Evolutionary conservation across 2,888 invertebrate species (phyloP).

Genomic region (Thymelicus acteon): DNA sequence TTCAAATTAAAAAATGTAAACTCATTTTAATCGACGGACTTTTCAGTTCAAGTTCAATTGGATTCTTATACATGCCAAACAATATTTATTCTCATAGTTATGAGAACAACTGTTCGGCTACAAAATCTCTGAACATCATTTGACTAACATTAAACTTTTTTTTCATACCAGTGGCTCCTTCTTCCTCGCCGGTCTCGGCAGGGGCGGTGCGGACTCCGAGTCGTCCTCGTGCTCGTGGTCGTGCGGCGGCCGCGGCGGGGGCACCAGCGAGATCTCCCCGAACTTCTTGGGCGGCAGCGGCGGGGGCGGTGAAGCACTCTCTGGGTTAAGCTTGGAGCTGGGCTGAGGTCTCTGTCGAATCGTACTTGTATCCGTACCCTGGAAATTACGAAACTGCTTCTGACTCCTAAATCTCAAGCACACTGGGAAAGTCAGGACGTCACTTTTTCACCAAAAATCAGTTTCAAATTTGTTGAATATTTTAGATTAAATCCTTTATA

Average conservation of each 20-base stretch:
- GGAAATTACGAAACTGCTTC: slow-evolving; percentile 6
- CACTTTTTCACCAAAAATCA: too few relatives aligned
- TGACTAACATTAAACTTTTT: too few relatives aligned
- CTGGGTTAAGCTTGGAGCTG: slow-evolving; percentile 54
- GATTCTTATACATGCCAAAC: too few relatives aligned
- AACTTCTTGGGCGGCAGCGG: slow-evolving; percentile 85
- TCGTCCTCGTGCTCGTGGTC: slow-evolving; percentile 61
- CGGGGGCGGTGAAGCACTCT: slow-evolving; percentile 87
- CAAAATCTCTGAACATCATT: too few relatives aligned
- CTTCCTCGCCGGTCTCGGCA: slow-evolving; percentile 70
- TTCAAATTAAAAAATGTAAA: too few relatives aligned
- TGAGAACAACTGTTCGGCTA: too few relatives aligned
- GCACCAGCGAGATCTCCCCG: slow-evolving; percentile 48
- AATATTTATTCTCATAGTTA: too few relatives aligned
- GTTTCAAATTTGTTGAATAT: too few relatives aligned
- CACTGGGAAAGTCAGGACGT: too few relatives aligned
- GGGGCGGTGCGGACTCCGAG: slow-evolving; percentile 62
- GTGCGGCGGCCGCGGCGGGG: slow-evolving; percentile 88
- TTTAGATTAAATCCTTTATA: too few relatives aligned
- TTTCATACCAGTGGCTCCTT: slow-evolving; percentile 65
- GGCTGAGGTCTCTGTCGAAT: slow-evolving; percentile 64
- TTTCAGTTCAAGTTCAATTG: too few relatives aligned
- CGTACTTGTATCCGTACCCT: slow-evolving; percentile 65
- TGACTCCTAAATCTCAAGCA: background rate
- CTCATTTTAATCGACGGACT: too few relatives aligned